phyloP scores from a whole-genome alignment of 2,797 vertebrate genomes.

The Coregonus ussuriensis region DNA sequence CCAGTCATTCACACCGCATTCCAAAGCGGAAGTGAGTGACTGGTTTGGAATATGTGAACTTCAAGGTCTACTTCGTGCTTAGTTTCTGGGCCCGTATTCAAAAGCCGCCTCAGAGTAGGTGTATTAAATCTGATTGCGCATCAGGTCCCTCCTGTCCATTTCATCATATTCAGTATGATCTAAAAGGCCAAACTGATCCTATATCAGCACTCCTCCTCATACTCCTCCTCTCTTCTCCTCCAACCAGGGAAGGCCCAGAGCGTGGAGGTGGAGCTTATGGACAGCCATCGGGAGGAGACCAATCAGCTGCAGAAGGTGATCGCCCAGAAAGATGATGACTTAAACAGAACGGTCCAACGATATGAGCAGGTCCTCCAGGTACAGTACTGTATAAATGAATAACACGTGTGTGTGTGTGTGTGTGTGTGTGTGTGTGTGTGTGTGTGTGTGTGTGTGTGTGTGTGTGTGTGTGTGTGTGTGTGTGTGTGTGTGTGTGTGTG shows the following conservation, averaged over 20 bases:
- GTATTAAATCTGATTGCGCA: background rate
- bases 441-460: too few species aligned
- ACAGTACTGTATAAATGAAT: slow-evolving; percentile 31
- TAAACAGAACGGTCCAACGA: slow-evolving; percentile 87
- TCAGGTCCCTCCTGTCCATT: too few species aligned
- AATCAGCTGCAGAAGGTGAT: slow-evolving; percentile 84
- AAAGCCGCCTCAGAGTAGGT: background rate
- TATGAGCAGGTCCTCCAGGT: slow-evolving; percentile 97
- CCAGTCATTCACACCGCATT: slow-evolving; percentile 21
- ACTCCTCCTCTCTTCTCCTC: slow-evolving; percentile 14
- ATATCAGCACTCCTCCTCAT: background rate
- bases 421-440: too few species aligned
- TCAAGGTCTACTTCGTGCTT: slow-evolving; percentile 3
- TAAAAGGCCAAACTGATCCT: background rate
- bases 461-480: too few species aligned
- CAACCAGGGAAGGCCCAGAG: slow-evolving; percentile 89
- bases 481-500: too few species aligned
- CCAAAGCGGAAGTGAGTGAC: slow-evolving; percentile 46
- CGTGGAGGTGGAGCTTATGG: slow-evolving; percentile 90
- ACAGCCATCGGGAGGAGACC: slow-evolving; percentile 83
- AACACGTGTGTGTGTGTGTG: background rate
- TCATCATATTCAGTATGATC: too few species aligned
- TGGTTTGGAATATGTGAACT: slow-evolving; percentile 35
- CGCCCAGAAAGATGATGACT: slow-evolving; percentile 90
- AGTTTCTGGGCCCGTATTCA: slow-evolving; percentile 21